These are phyloP conservation scores for Tetrax tetrax DNA, from an alignment of 2,113 vertebrate species.

Conservation along the genomic window DNA sequence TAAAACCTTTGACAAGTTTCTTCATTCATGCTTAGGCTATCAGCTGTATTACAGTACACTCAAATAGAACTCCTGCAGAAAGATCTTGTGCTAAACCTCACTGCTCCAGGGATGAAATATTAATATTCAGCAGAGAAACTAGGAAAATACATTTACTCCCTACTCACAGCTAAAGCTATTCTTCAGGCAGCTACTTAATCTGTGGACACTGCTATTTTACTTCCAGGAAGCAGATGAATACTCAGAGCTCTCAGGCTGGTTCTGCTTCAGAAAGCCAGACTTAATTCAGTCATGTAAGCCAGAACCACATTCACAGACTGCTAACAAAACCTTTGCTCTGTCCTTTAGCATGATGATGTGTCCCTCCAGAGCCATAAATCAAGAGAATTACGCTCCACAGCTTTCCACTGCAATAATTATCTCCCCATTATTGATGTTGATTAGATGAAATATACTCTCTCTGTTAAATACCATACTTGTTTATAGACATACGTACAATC, in stretches of 20 bases:
- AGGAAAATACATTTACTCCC: constrained; percentile 42
- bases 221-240: background rate
- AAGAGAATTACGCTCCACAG: background rate
- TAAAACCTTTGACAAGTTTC: background rate
- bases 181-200: constrained; percentile 41
- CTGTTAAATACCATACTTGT: background rate
- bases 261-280: background rate
- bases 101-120: background rate
- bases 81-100: background rate
- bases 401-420: background rate
- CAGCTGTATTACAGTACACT: background rate
- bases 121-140: constrained; percentile 14
- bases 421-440: background rate
- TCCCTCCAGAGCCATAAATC: background rate
- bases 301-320: background rate
- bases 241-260: background rate
- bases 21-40: background rate
- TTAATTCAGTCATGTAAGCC: background rate
- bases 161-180: constrained; percentile 28
- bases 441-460: background rate
- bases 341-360: background rate
- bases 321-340: background rate
- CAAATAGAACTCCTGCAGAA: background rate
- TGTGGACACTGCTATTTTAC: constrained; percentile 20
- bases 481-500: background rate